Percentiles rank a stretch among this genome's conserved stretches.
phyloP scores from a whole-genome alignment of 1,140 invertebrate genomes.

The Halotydeus destructor region DNA sequence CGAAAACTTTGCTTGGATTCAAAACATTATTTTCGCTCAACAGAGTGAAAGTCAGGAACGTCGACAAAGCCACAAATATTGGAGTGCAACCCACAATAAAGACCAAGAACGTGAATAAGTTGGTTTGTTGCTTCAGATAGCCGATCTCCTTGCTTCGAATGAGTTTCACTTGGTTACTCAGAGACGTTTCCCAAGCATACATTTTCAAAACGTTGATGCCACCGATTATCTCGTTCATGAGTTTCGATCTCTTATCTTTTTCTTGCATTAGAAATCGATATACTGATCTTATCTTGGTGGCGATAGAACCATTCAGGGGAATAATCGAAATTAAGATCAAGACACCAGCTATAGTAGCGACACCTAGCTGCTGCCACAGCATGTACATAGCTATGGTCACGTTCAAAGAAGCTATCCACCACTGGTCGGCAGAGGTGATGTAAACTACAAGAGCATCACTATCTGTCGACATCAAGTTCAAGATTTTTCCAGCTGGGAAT shows the following conservation, averaged over 20 bases:
- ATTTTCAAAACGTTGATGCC: conserved; percentile 26
- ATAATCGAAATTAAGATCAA: conserved; percentile 40
- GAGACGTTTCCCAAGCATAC: conserved; percentile 20
- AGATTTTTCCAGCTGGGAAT: conserved; percentile 32
- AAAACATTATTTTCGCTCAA: conserved; percentile 29
- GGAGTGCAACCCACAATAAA: conserved; percentile 17
- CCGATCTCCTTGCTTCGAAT: conserved; percentile 4
- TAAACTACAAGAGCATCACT: conserved; percentile 22
- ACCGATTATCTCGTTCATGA: conserved; percentile 26
- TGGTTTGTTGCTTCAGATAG: not conserved
- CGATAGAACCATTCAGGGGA: conserved; percentile 68
- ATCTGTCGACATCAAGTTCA: conserved; percentile 33
- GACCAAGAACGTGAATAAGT: not conserved
- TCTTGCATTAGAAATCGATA: conserved; percentile 21
- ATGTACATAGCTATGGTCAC: conserved; percentile 22
- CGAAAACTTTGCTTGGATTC: conserved; percentile 37
- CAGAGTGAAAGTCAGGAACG: conserved; percentile 27
- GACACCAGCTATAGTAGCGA: conserved; percentile 22
- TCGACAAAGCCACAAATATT: conserved; percentile 21
- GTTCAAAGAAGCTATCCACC: conserved; percentile 20
- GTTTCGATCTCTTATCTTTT: conserved; percentile 27
- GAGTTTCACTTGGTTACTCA: conserved; percentile 15
- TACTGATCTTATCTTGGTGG: conserved; percentile 44
- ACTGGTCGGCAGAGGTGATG: conserved; percentile 10
- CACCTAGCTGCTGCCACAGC: conserved; percentile 23